These are phyloP conservation scores for Drosophila buzzatii DNA, from an alignment of 2,888 invertebrate genomes.

Conservation along the genomic window DNA sequence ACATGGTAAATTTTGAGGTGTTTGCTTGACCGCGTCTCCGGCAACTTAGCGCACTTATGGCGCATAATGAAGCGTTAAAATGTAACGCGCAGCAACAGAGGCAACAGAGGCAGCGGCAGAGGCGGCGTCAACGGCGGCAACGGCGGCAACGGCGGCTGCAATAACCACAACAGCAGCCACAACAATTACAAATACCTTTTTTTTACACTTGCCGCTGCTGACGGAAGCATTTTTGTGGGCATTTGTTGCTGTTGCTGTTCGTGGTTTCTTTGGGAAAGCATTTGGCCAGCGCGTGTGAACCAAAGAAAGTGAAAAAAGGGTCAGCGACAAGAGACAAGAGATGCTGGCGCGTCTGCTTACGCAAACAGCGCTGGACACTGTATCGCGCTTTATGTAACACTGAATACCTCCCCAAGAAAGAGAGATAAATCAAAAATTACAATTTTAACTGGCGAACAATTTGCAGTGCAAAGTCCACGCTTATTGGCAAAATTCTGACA, in stretches of 20 bases:
- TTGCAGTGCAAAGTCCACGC: conserved; percentile 66
- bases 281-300: conserved; percentile 75
- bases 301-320: conserved; percentile 72
- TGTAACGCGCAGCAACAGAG: conserved; percentile 62
- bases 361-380: conserved; percentile 53
- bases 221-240: conserved; percentile 75
- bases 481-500: conserved; percentile 57
- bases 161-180: conserved; percentile 52
- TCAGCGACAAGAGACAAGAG: conserved; percentile 38
- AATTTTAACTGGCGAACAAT: conserved; percentile 54
- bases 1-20: conserved; percentile 67
- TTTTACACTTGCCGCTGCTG: conserved; percentile 74
- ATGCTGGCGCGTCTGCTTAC: conserved; percentile 62
- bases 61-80: conserved; percentile 80
- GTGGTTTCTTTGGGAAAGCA: conserved; percentile 68
- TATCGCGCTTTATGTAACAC: conserved; percentile 56
- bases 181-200: conserved; percentile 75
- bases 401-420: conserved; percentile 9
- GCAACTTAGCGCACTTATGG: conserved; percentile 53
- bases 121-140: not conserved
- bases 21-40: conserved; percentile 42
- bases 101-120: conserved; percentile 13
- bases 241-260: not conserved
- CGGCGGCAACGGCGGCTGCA: conserved; percentile 3
- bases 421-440: conserved; percentile 35